A percentile compares a stretch with the other conserved stretches of the same genome.
Evolutionary conservation across 2,888 invertebrate species (phyloP).

Genomic region (Troides aeacus): DNA sequence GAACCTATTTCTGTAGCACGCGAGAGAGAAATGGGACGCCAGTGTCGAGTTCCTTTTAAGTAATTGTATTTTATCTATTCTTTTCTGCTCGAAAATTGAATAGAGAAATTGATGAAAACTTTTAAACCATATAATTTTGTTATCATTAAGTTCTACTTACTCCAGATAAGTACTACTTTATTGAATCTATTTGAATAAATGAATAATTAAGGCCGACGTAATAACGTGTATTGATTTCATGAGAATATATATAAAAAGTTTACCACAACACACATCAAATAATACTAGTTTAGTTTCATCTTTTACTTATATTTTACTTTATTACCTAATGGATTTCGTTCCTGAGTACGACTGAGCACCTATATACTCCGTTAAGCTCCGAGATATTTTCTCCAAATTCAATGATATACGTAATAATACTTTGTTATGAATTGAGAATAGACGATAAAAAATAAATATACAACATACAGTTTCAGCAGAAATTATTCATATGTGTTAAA

Average conservation of each 20-base stretch:
- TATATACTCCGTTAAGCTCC: too few species aligned
- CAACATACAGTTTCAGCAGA: too few species aligned
- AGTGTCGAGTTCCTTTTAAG: slow-evolving; percentile 72
- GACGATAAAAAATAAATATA: too few species aligned
- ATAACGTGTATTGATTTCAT: not conserved
- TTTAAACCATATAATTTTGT: slow-evolving; percentile 30
- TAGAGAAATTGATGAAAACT: slow-evolving; percentile 47
- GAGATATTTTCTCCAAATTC: too few species aligned
- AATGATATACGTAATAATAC: too few species aligned
- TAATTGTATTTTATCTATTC: slow-evolving; percentile 74
- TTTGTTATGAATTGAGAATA: too few species aligned
- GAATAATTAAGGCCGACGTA: not conserved
- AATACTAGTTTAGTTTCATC: not conserved
- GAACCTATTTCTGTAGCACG: slow-evolving; percentile 74
- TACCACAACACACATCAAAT: not conserved
- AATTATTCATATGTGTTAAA: too few species aligned
- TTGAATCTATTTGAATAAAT: not conserved
- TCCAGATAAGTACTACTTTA: not conserved
- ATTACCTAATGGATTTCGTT: too few species aligned
- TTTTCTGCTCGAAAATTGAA: slow-evolving; percentile 57
- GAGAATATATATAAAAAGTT: not conserved
- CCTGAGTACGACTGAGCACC: too few species aligned
- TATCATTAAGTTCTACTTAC: not conserved
- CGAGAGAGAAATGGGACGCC: slow-evolving; percentile 75
- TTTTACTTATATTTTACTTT: too few species aligned